Base-by-base conservation (phyloP, 2,888 invertebrate genomes). In the Tanaodytes sp. region DNA sequence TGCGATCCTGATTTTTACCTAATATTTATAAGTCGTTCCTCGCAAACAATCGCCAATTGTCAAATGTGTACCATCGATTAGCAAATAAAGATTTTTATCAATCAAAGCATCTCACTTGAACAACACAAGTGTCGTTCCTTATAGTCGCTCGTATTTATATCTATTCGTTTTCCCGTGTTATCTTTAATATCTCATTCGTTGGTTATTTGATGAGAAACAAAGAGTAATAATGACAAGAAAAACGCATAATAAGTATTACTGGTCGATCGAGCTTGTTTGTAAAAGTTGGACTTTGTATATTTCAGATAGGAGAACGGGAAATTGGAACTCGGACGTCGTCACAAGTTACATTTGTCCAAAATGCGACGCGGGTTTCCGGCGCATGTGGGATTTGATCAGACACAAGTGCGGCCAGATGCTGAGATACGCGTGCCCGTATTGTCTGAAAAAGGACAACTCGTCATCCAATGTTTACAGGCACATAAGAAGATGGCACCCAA, bases 351-450 rank as follows among this genome's bases (percentile, higher is more conserved):
- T 83, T 64, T 83, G 83, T 65, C 77, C 77, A 18, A 77, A 81
- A 46, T 84, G 84, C 76, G 76, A 80, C 74, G 79, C 80, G 1
- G 81, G 82, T 33, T 84, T 82, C 58, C 78, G 82, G 40, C 78
- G 83, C 48, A 78, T 80, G 79, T 82, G 81, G 78, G 83, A 84
- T 74, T 69, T 84, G 40, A 76, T 80, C 48, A 82, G 85, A 55
- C 84, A 85, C 74, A 83, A 81, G 61, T 86, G 86, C 55, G 86
- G 86, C 31, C 82, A 84, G 67, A 83, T 80, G 0, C 83, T 83
- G 30, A 80, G 85, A 71, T 86, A 84, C 70, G 82, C 80, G 36
- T 87, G 86, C 76, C 84, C 84, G 1, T 83, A 84, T 71, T 86
- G 86, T 73, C 79, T 78, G 58, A 82, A 84, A 69, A 84, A 82